Evolutionary conservation across 1,140 invertebrate species (phyloP).

Genomic region (Scaptomyza graminum): DNA sequence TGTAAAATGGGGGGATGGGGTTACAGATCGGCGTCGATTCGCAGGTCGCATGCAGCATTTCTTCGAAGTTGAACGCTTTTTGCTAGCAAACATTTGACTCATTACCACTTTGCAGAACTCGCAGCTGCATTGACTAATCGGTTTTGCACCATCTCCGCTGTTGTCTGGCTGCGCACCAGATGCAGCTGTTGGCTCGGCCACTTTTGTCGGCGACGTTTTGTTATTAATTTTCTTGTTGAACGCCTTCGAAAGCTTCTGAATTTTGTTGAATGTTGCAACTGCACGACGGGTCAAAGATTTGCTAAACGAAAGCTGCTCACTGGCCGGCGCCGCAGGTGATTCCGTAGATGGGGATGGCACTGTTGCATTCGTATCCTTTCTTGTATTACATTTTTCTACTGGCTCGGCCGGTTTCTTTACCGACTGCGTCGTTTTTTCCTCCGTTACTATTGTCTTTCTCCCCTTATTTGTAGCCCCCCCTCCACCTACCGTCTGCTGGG

Average conservation of each 20-base stretch:
- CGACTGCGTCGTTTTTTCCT: constrained; percentile 10
- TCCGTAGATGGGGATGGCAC: neutral
- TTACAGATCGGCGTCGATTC: neutral
- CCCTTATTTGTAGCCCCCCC: neutral
- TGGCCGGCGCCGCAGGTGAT: neutral
- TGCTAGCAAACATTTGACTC: constrained; percentile 10
- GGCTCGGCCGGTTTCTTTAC: neutral
- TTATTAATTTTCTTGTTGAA: constrained; percentile 31
- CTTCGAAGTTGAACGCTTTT: constrained; percentile 1
- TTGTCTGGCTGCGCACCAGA: neutral
- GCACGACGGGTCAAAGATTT: constrained; percentile 27
- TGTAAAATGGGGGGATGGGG: neutral
- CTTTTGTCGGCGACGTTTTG: neutral
- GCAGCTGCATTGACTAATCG: constrained; percentile 6
- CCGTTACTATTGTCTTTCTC: neutral
- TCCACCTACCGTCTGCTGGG: neutral
- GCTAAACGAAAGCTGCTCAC: constrained; percentile 10
- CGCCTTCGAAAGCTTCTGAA: constrained; percentile 34
- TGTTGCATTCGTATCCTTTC: neutral
- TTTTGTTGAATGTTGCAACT: constrained; percentile 35
- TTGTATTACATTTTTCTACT: too few species aligned
- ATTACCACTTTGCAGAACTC: constrained; percentile 32
- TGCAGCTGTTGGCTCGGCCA: neutral
- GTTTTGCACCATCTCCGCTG: neutral
- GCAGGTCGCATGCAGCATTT: constrained; percentile 2